Evolutionary conservation across 2,797 vertebrate species (phyloP), one percentile per base, ranked within the genome.

Genomic region (Alexandromys oeconomus): DNA sequence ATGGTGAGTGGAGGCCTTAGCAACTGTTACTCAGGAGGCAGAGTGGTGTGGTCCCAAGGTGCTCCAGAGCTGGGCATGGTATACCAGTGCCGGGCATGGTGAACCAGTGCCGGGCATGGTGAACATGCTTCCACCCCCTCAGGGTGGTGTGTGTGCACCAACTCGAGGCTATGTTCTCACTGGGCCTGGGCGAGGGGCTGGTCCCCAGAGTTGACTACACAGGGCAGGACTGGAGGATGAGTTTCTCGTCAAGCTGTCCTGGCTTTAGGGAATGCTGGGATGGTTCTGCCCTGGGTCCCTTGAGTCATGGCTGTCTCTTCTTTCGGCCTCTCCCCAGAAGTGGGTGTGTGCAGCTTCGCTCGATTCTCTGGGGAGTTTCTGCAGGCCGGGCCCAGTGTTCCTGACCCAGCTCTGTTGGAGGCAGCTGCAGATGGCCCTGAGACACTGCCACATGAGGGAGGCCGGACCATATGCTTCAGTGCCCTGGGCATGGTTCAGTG

Each of bases 321-420:
- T 77, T 69, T 61, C 73, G 78, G 78, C 37, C 13, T 40, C 5
- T n/a, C 14, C 43, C 25, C 96, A 99, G 98, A 98, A 89, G 98
- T 99, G 89, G 98, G 98, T 0, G 84, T 99, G 59, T 99, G 98
- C 97, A 99, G 98, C 96, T 99, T 99, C 29, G 98, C 98, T 97
- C 97, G 98, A 59, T 98, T 99, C 95, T 98, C 97, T 0, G 98
- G 98, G 48, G 98, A 97, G 67, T 98, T 98, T 84, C 80, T 96
- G 82, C 98, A 96, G 67, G 79, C 48, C 65, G 94, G 91, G 1
- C 94, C 97, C 89, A 91, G 92, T 1, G 17, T 95, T 82, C 97
- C 89, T 19, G 87, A 95, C 1, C 40, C 9, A 1, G 65, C 6
- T 29, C 84, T 80, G 1, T 61, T 81, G 2, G 71, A 57, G 0